Conservation (phyloP, 2,888 invertebrate genomes). For the Eilema depressum region DNA sequence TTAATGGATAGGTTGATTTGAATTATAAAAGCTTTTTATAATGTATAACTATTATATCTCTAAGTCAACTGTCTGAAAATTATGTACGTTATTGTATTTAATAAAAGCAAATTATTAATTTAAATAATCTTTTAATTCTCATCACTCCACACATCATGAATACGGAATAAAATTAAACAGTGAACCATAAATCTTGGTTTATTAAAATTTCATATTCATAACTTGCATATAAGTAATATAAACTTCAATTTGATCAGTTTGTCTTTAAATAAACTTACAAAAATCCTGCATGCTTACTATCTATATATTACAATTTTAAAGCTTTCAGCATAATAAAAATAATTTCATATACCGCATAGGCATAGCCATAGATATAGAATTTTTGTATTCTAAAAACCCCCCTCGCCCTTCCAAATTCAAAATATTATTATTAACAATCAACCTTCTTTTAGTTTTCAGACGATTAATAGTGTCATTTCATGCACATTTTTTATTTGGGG, state of each 20-base stretch:
- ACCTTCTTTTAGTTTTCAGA: background rate
- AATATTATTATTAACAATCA: background rate
- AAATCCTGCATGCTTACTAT: constrained; percentile 83
- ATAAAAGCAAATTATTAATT: constrained; percentile 55
- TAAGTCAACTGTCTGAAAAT: constrained; percentile 21
- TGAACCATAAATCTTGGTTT: constrained; percentile 73
- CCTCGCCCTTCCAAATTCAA: background rate
- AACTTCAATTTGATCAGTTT: constrained; percentile 83
- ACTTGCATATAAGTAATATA: constrained; percentile 85
- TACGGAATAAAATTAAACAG: constrained; percentile 67
- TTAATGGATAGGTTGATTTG: background rate
- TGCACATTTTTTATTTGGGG: background rate
- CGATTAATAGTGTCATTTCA: background rate
- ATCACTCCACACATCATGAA: constrained; percentile 58
- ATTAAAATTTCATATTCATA: constrained; percentile 84
- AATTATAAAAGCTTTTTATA: background rate
- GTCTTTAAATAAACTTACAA: constrained; percentile 82
- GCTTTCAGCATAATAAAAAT: constrained; percentile 85
- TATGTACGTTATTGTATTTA: constrained; percentile 37
- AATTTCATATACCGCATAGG: constrained; percentile 66
- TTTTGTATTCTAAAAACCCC: background rate
- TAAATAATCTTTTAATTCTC: constrained; percentile 63
- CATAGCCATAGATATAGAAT: background rate
- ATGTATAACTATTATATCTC: background rate
- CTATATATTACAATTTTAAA: constrained; percentile 86